Base-by-base conservation (phyloP, 2,113 vertebrate genomes). In the Sisor rabdophorus region DNA sequence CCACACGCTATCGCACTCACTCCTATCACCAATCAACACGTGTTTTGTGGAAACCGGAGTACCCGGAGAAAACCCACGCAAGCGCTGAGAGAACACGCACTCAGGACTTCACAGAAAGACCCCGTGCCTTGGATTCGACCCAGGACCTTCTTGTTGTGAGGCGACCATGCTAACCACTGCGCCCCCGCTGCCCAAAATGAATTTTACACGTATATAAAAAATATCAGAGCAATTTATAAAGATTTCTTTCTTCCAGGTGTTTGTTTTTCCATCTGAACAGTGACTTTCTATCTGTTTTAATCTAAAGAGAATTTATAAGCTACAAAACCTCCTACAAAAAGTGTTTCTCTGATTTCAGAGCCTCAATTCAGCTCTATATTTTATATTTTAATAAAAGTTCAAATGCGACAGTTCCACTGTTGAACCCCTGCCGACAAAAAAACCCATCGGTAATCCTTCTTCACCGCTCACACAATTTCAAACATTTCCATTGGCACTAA, bases 401-500 rank as follows among this genome's bases (percentile, higher is more conserved):
- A 56, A 74, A 47, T 58, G 73, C 28, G 53, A 30, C 53, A 65
- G 58, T 88, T 87, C 80, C 83, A 87, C 92, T 93, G 93, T 92
- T 93, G 92, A 44, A 44, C 8, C 40, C 40, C 8, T 44, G 40
- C 40, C 40, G 10, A 44, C 40, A 44, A 44, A 44, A 82, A 88
- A 91, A 83, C 90, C 87, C 82, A 75, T 80, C 87, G 89, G 93
- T 90, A 93, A 94, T 89, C 84, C 90, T 86, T n/a, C 86, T 91
- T 91, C 92, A 89, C 86, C 88, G 84, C 86, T 89, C 77, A 83
- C 53, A 84, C 88, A 91, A 91, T 90, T 90, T 92, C 81, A 87
- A 89, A 89, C 85, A 83, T 91, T 93, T 89, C 86, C 91, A 87
- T 93, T 92, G 88, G 80, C 89, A 90, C 88, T 87, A 87, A 91